These are phyloP conservation scores for Neodon shergylaensis DNA, from an alignment of 2,113 vertebrate species.

Conservation along the genomic window DNA sequence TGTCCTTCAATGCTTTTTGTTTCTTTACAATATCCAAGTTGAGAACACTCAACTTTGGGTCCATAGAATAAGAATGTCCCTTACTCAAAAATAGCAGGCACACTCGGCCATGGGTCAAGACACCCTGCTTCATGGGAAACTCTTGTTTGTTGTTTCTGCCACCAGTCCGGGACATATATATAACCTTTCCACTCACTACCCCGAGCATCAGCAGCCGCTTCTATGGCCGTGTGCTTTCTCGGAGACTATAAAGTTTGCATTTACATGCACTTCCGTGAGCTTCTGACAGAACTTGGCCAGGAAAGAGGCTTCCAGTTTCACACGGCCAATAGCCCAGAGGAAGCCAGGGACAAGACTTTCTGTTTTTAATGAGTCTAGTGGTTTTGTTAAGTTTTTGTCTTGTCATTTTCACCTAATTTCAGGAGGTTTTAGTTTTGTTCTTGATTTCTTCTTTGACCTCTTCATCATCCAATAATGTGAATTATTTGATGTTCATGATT, in stretches of 20 bases:
- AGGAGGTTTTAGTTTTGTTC: neutral
- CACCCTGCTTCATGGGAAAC: neutral
- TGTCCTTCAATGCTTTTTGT: neutral
- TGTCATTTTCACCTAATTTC: neutral
- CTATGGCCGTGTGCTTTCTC: neutral
- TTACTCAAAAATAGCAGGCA: neutral
- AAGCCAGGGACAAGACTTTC: too few species aligned
- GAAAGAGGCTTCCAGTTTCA: neutral
- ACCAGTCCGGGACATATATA: too few species aligned
- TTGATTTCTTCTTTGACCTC: neutral
- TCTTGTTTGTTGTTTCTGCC: neutral
- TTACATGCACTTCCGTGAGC: too few species aligned
- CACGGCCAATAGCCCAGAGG: too few species aligned
- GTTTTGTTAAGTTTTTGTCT: too few species aligned
- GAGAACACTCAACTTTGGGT: neutral
- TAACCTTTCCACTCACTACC: neutral
- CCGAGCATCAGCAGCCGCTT: neutral
- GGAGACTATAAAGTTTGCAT: neutral
- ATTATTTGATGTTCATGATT: neutral
- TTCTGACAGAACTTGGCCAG: neutral
- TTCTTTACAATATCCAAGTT: neutral
- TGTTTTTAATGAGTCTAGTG: too few species aligned
- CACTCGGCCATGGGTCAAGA: too few species aligned
- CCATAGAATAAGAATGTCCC: neutral
- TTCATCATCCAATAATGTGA: neutral